Evolutionary conservation across 2,797 vertebrate species (phyloP).

Genomic region (Sebastiscus tertius): DNA sequence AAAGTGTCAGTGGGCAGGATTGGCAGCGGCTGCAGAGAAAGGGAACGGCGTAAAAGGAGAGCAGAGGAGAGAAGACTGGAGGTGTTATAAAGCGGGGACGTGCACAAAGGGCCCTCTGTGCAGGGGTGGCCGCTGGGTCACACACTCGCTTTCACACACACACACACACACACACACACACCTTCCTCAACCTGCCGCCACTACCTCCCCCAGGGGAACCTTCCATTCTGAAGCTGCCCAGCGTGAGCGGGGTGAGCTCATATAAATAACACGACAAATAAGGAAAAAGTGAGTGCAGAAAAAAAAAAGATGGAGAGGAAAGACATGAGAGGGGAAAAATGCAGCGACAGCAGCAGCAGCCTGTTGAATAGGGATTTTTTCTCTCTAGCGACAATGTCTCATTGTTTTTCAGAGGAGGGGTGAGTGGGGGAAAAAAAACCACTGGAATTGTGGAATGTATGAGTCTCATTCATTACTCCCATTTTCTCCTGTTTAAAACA

Average conservation of each 20-base stretch:
- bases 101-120: slow-evolving; percentile 83
- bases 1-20: slow-evolving; percentile 62
- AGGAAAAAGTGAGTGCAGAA: slow-evolving; percentile 73
- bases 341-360: slow-evolving; percentile 14
- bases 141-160: slow-evolving; percentile 14
- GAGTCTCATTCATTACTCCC: slow-evolving; percentile 62
- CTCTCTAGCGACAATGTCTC: slow-evolving; percentile 70
- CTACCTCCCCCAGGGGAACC: slow-evolving; percentile 50
- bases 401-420: slow-evolving; percentile 66
- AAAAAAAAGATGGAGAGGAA: slow-evolving; percentile 21
- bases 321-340: slow-evolving; percentile 42
- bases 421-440: slow-evolving; percentile 24
- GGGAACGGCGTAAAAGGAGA: slow-evolving; percentile 55
- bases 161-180: slow-evolving; percentile 18
- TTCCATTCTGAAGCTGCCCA: slow-evolving; percentile 60
- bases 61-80: slow-evolving; percentile 56
- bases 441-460: slow-evolving; percentile 72
- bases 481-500: slow-evolving; percentile 58
- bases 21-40: slow-evolving; percentile 57
- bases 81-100: slow-evolving; percentile 74
- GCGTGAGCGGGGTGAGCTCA: slow-evolving; percentile 66
- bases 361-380: slow-evolving; percentile 56
- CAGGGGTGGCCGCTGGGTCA: slow-evolving; percentile 70
- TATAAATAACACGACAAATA: slow-evolving; percentile 78
- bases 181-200: slow-evolving; percentile 46